Conservation (phyloP, 2,888 invertebrate species). For the Arge pagana region DNA sequence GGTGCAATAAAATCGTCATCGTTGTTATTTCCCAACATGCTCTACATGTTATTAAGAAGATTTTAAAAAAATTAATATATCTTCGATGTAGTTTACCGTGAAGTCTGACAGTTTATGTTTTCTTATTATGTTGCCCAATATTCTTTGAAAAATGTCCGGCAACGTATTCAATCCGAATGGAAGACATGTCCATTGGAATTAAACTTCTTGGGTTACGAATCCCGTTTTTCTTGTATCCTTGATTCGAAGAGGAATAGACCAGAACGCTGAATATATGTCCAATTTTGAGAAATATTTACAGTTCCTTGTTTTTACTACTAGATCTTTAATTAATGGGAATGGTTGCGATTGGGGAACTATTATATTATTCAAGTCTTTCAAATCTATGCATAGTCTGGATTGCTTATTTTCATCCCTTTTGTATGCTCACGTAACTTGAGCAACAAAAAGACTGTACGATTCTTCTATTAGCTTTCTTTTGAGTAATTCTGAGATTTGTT, state of each 20-base stretch:
- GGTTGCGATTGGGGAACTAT: slow-evolving; percentile 18
- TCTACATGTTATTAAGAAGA: slow-evolving; percentile 21
- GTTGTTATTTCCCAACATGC: no score
- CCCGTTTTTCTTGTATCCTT: slow-evolving; percentile 23
- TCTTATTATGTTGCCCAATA: slow-evolving; percentile 27
- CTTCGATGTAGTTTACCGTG: slow-evolving; percentile 27
- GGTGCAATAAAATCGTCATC: no score
- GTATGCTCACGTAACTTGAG: slow-evolving; percentile 25
- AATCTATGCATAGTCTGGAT: slow-evolving; percentile 33
- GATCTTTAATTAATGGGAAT: slow-evolving; percentile 28
- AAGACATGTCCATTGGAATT: slow-evolving; percentile 8
- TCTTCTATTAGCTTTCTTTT: slow-evolving; percentile 30
- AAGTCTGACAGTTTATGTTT: slow-evolving; percentile 25
- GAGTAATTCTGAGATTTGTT: slow-evolving; percentile 30
- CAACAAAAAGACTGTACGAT: slow-evolving; percentile 24
- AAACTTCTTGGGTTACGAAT: slow-evolving; percentile 16
- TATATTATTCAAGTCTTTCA: slow-evolving; percentile 21
- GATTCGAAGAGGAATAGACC: slow-evolving; percentile 22
- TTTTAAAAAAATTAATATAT: slow-evolving; percentile 27
- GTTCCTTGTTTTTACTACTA: slow-evolving; percentile 28
- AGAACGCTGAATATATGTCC: slow-evolving; percentile 12
- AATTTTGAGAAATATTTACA: slow-evolving; percentile 11
- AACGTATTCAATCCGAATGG: slow-evolving; percentile 25
- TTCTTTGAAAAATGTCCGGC: slow-evolving; percentile 28
- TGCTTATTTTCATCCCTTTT: slow-evolving; percentile 32